These are phyloP conservation scores for Bembecia ichneumoniformis DNA, from an alignment of 2,888 invertebrate genomes.

Conservation along the genomic window DNA sequence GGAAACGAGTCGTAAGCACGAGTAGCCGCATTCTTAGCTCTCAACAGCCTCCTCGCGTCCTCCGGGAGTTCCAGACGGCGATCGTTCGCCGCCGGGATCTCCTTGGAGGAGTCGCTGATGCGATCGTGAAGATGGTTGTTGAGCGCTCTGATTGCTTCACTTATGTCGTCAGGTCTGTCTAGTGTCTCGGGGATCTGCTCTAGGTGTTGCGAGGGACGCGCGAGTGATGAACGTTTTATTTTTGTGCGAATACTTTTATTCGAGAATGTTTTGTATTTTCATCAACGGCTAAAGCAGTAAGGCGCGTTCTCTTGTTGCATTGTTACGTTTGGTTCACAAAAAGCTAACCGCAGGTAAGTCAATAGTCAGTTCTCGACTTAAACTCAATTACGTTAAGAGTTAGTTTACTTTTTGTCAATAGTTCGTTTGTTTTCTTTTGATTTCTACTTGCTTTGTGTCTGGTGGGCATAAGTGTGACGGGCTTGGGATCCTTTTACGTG, in stretches of 20 bases:
- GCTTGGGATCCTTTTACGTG: slow-evolving; percentile 53
- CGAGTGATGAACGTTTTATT: slow-evolving; percentile 2
- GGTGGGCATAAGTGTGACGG: slow-evolving; percentile 65
- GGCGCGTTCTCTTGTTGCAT: slow-evolving; percentile 65
- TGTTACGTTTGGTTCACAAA: slow-evolving; percentile 32
- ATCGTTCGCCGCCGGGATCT: too few relatives aligned
- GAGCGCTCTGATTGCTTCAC: too few relatives aligned
- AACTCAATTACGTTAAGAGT: slow-evolving; percentile 33
- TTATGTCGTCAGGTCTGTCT: too few relatives aligned
- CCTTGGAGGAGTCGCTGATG: too few relatives aligned
- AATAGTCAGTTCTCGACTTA: slow-evolving; percentile 36
- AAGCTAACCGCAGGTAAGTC: slow-evolving; percentile 26
- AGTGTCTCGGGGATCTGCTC: too few relatives aligned
- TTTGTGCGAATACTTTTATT: slow-evolving; percentile 4
- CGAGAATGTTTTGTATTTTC: slow-evolving; percentile 25
- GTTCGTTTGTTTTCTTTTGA: slow-evolving; percentile 38
- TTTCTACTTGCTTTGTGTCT: slow-evolving; percentile 55
- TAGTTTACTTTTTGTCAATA: slow-evolving; percentile 28
- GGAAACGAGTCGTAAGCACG: too few relatives aligned
- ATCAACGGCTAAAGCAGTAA: slow-evolving; percentile 59
- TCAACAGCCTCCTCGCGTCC: too few relatives aligned
- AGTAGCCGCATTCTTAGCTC: too few relatives aligned
- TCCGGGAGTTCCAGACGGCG: too few relatives aligned
- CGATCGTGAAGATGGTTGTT: too few relatives aligned
- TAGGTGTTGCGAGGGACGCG: too few relatives aligned